Percentiles rank a stretch among this genome's conserved stretches.
phyloP scores from a whole-genome alignment of 2,888 invertebrate genomes.

The Leptinotarsa haldemani region DNA sequence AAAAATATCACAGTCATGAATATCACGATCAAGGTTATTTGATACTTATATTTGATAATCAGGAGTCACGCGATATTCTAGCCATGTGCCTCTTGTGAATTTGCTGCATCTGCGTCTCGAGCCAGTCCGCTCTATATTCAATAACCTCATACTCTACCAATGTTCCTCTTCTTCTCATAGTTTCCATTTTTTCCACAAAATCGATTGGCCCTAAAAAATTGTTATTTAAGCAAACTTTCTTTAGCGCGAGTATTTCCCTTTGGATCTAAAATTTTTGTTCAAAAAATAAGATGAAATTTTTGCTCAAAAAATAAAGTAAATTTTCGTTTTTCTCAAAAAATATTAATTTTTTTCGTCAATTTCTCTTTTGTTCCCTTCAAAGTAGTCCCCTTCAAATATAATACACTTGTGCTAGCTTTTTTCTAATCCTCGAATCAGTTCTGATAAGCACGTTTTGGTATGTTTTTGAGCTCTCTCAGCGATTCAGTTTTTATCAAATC shows the following conservation, averaged over 20 bases:
- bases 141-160: conserved; percentile 10
- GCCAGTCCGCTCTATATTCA: conserved; percentile 33
- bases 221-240: background rate
- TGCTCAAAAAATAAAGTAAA: no score
- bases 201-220: conserved; percentile 24
- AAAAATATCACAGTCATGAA: conserved; percentile 1
- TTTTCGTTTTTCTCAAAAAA: no score
- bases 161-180: conserved; percentile 22
- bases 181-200: conserved; percentile 11
- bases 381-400: no score
- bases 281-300: no score
- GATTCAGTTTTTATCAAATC: no score
- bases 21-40: background rate
- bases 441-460: no score
- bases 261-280: conserved; percentile 7
- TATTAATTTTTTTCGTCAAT: no score
- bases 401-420: no score
- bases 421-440: no score
- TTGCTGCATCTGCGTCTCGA: conserved; percentile 20
- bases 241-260: background rate
- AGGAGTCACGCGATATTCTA: background rate
- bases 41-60: background rate
- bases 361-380: no score
- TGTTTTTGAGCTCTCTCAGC: no score
- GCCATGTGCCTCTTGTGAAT: background rate